These are phyloP conservation scores for Goniozus legneri DNA, from an alignment of 1,140 invertebrate genomes.

Conservation along the genomic window DNA sequence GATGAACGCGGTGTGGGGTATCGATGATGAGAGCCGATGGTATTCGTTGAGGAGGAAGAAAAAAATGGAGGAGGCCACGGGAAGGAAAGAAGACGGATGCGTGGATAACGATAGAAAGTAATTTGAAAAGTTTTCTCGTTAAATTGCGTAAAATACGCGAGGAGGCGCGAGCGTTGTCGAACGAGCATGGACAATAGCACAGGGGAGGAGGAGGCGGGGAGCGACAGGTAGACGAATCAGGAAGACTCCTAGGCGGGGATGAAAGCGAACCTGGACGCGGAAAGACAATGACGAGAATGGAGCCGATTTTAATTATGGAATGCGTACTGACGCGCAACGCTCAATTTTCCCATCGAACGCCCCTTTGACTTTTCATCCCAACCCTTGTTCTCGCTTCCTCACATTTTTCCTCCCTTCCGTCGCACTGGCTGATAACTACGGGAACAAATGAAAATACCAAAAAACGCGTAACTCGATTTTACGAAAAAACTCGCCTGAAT, in stretches of 20 bases:
- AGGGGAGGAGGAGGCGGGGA: not conserved
- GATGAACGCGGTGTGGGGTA: no score
- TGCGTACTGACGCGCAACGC: slow-evolving; percentile 23
- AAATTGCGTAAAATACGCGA: slow-evolving; percentile 38
- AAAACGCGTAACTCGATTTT: no score
- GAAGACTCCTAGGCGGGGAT: not conserved
- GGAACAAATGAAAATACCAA: no score
- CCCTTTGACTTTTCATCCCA: not conserved
- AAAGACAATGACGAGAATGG: slow-evolving; percentile 23
- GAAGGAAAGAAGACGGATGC: not conserved
- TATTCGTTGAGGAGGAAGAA: not conserved
- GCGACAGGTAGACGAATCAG: not conserved
- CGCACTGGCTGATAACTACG: no score
- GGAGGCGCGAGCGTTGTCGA: slow-evolving; percentile 10
- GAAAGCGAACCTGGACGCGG: slow-evolving; percentile 2
- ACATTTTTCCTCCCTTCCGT: slow-evolving; percentile 6
- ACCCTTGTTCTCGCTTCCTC: not conserved
- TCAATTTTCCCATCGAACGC: slow-evolving; percentile 18
- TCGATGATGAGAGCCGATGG: no score
- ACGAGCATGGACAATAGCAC: slow-evolving; percentile 11
- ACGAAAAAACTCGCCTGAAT: no score
- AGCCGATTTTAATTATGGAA: slow-evolving; percentile 42
- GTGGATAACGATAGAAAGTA: slow-evolving; percentile 26
- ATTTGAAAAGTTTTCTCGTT: slow-evolving; percentile 51
- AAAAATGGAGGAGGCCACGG: not conserved